Base-by-base conservation (phyloP, 2,113 vertebrate genomes). In the Dicrurus megarhynchus region DNA sequence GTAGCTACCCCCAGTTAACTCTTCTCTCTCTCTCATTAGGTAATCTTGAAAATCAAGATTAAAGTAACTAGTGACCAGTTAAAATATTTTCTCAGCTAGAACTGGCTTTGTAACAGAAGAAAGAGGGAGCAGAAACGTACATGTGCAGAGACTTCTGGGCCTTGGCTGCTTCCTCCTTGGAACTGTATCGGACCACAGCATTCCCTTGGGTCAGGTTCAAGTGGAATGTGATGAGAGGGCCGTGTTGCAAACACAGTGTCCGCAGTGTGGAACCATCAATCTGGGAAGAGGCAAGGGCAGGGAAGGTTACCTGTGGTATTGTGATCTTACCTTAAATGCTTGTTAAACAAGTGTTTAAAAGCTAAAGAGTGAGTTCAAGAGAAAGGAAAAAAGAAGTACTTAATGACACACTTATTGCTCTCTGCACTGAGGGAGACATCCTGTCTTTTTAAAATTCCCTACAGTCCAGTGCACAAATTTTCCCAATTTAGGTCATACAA, bases 111-210 rank as follows among this genome's bases (percentile, higher is more conserved):
- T 23, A 75, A 35, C 7, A 47, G 6, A 83, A 56, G 37, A 7
- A 70, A 42, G 30, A 37, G 7, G 13, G 33, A 53, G 35, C 30
- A 68, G 80, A 53, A 59, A 93, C 99, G 7, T 98, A 99, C 99
- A 99, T 99, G 98, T 99, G 99, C 98, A 99, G 98, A 98, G 99
- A 99, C 96, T 99, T 99, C 94, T 99, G 99, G 97, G 99, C 99
- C 97, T 99, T 99, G 94, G 99, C 98, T 24, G 99, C 99, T 88
- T 99, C 99, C 64, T 99, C 99, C 98, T 99, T 99, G 97, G 99
- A 99, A 97, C 99, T 99, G 98, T 99, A 99, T 97, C 99, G 99
- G 97, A 99, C 99, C 95, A 99, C 98, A 30, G 99, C 99, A 50
- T 99, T 99, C 95, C 99, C 99, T 98, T 99, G 99, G 5, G 99